These are phyloP conservation scores for Aulostomus chinensis DNA, from an alignment of 2,797 vertebrate genomes.

Conservation along the genomic window DNA sequence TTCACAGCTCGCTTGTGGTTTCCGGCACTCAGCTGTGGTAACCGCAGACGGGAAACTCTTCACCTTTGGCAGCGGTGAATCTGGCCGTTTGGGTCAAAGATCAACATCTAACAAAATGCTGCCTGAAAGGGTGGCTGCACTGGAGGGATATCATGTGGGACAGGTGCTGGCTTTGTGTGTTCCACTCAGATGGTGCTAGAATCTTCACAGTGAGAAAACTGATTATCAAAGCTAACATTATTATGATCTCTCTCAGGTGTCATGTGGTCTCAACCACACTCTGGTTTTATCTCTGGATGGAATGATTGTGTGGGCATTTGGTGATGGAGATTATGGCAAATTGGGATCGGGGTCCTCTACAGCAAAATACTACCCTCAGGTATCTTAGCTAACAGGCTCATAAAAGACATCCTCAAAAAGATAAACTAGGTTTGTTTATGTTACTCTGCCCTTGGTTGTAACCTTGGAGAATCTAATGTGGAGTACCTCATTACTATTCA, in stretches of 20 bases:
- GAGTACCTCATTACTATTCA: background rate
- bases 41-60: slow-evolving; percentile 85
- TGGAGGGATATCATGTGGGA: slow-evolving; percentile 81
- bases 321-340: slow-evolving; percentile 86
- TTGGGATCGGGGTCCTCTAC: slow-evolving; percentile 82
- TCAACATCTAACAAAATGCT: slow-evolving; percentile 86
- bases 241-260: slow-evolving; percentile 70
- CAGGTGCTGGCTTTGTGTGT: slow-evolving; percentile 61
- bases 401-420: too few relatives aligned
- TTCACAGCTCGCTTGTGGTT: slow-evolving; percentile 80
- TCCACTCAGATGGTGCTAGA: too few relatives aligned
- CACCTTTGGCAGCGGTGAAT: slow-evolving; percentile 85
- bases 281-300: slow-evolving; percentile 82
- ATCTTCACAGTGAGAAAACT: too few relatives aligned
- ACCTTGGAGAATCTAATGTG: too few relatives aligned
- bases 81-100: slow-evolving; percentile 83
- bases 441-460: too few relatives aligned
- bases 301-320: slow-evolving; percentile 83
- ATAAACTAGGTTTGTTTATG: too few relatives aligned
- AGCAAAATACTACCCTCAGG: slow-evolving; percentile 85
- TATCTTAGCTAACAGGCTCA: slow-evolving; percentile 30
- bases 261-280: slow-evolving; percentile 85
- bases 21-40: slow-evolving; percentile 83
- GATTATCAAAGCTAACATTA: too few relatives aligned
- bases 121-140: slow-evolving; percentile 81